Base-by-base conservation (phyloP, 2,113 vertebrate species). In the Oncorhynchus keta region DNA sequence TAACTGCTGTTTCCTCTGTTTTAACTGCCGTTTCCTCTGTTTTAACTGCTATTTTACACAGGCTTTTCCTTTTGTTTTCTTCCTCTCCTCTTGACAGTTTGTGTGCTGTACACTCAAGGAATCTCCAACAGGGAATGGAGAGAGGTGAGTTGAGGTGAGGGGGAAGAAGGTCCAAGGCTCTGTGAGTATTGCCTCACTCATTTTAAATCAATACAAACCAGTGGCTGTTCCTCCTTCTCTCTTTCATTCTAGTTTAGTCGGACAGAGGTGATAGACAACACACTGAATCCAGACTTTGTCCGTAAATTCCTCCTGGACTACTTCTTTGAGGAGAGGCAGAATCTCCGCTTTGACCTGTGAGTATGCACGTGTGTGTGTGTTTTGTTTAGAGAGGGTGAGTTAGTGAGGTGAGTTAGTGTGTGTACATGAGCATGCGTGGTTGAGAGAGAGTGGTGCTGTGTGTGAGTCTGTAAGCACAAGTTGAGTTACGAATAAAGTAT, bases 211-310 rank as follows among this genome's bases (percentile, higher is more conserved):
- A 45, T 11, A 18, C 39, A 45, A 45, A 45, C 39, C 39, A 11
- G 39, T 45, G 9, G 2, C 39, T 45, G 39, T 45, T 12, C 9
- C 39, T 12, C 39, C 39, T n/a, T 4, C 57, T 20, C 57, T 20
- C 14, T 61, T 35, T 12, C 32, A 68, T 18, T 77, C 14, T 87
- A 99, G 97, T 98, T 96, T 89, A 96, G 96, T 87, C 94, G 97
- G 89, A 99, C 97, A 61, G 97, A 99, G 93, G 96, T 97, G 79
- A 99, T 99, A 22, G 97, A 98, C 90, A 99, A 99, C 91, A 98
- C 97, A 65, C 94, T 99, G 82, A 99, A 99, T 87, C 97, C 97
- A 12, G 97, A 99, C 91, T 99, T 99, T 88, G 97, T 99, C 80
- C 95, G 95, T 84, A 99, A 99, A 87, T 99, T 99, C 89, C 95